Evolutionary conservation across 2,888 invertebrate species (phyloP), one percentile per base, ranked within the genome.

Genomic region (Tuberolachnus salignus): DNA sequence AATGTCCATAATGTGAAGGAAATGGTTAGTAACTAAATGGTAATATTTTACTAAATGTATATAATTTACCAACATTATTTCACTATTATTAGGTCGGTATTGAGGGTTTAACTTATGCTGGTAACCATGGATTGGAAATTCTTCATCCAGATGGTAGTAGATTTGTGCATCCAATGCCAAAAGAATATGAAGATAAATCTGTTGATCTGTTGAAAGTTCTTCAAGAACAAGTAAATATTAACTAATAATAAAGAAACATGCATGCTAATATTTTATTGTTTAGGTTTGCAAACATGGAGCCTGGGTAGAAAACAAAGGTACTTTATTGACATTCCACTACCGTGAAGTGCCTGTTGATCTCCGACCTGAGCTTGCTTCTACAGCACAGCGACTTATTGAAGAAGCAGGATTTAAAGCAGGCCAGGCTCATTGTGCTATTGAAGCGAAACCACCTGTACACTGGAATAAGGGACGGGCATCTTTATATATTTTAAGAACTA

Each of bases 381-480:
- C 90, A 83, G 94, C 94, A 0, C 89, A 89, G 82, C 87, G 87
- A 57, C 87, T 94, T 72, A 94, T 95, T 83, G 89, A 90, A 81
- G 90, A 89, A 13, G 90, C 91, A 3, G 94, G 94, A 0, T 95
- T 95, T 86, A 89, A 89, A 82, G 91, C 93, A 1, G 92, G 91
- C 61, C 88, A 90, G 70, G 93, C 94, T 34, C 93, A 94, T 84
- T 94, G 94, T 84, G 95, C 95, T 0, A 88, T 95, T n/a, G 95
- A 95, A 85, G 95, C 95, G 0, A 91, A 93, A 82, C 95, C 95
- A 8, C 95, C 94, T 0, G 94, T 95, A 0, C 90, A 93, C 84
- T 95, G 95, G 95, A 93, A 95, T 85, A 95, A 95, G 86, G 93
- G 92, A 82, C 91, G 94, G 57, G 95, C 95, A 13, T 94, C 94